Evolutionary conservation across 2,113 vertebrate genomes (phyloP), one percentile per base, ranked within the genome.

Genomic region (Pelobates fuscus): DNA sequence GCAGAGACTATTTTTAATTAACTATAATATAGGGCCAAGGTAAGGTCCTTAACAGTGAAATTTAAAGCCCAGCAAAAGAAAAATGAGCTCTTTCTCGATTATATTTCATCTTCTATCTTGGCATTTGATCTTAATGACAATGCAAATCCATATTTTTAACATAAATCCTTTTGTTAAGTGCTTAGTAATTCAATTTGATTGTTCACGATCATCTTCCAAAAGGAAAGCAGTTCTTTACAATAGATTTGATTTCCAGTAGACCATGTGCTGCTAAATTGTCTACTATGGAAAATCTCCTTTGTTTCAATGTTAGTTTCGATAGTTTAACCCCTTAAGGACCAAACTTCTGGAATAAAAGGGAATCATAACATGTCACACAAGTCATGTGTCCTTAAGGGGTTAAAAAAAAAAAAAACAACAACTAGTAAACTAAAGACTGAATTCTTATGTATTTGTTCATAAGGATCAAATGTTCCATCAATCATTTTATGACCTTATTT

Each of bases 121-220:
- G 58, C 69, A 62, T 71, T 70, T 71, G 69, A 61, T 71, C 69
- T 62, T 25, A 7, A 6, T 71, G 58, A 71, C 58, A 71, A 41
- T n/a, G 27, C 23, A 71, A 62, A 71, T 71, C 69, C 37, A 71
- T 71, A 71, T 62, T 71, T 71, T 71, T 46, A 62, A 61, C 41
- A 29, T 61, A 30, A 43, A 49, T 62, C 21, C 44, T 49, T 37
- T 44, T 29, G 21, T 37, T 61, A 71, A 71, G 57, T 61, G 69
- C 57, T 71, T 49, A 71, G 68, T 70, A 70, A 70, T 70, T 70
- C 68, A 71, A 71, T 71, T 71, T 71, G 41, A 71, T 71, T 71
- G 69, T 27, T 32, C 27, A 21, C 25, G 58, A 27, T 60, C 25
- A 32, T 23, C 44, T 43, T 57, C 43, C 69, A 32, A 61, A 71